A percentile compares a stretch with the other conserved stretches of the same genome.
Evolutionary conservation across 2,888 invertebrate genomes (phyloP).

Genomic region (Alloplasta piceator): DNA sequence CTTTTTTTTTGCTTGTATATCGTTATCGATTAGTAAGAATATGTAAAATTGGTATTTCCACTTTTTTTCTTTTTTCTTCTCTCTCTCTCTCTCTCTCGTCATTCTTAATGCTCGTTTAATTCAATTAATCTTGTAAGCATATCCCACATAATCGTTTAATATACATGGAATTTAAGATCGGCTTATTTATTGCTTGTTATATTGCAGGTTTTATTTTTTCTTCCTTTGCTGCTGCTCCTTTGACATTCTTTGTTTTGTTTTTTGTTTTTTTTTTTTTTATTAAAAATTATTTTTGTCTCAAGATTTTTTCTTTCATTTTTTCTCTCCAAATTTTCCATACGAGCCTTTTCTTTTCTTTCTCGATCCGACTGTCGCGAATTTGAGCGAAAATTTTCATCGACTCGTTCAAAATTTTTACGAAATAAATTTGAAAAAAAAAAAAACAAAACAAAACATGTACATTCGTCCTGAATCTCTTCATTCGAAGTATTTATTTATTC

Average conservation of each 20-base stretch:
- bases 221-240: constrained; percentile 75
- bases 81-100: constrained; percentile 62
- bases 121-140: constrained; percentile 81
- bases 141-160: constrained; percentile 80
- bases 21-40: constrained; percentile 83
- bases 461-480: constrained; percentile 38
- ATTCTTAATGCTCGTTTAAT: constrained; percentile 76
- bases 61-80: constrained; percentile 61
- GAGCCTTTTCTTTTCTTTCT: constrained; percentile 26
- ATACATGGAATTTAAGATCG: constrained; percentile 82
- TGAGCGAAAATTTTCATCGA: constrained; percentile 37
- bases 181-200: constrained; percentile 83
- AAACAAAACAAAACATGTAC: constrained; percentile 1
- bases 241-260: constrained; percentile 47
- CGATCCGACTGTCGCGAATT: constrained; percentile 40
- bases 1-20: constrained; percentile 73
- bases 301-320: constrained; percentile 30
- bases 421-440: constrained; percentile 12
- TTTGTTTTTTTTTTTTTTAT: constrained; percentile 22
- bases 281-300: constrained; percentile 35
- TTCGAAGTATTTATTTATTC: constrained; percentile 16
- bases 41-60: constrained; percentile 82
- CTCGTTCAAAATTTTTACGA: constrained; percentile 6
- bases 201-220: constrained; percentile 79
- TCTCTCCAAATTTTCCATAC: constrained; percentile 35